These are phyloP conservation scores for Hydropsyche betteni DNA, from an alignment of 2,888 invertebrate genomes.

Conservation along the genomic window DNA sequence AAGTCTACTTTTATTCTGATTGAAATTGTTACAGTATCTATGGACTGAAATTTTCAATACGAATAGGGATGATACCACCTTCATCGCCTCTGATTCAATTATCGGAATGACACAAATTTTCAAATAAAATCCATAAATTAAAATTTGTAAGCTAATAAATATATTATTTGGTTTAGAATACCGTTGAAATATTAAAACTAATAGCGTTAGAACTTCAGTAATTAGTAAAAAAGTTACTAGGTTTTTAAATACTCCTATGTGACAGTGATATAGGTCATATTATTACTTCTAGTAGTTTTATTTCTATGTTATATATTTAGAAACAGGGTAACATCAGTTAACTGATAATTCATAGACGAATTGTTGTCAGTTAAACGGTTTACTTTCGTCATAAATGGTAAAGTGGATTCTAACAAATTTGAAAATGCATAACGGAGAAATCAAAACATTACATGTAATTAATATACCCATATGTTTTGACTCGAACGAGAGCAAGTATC, in stretches of 20 bases:
- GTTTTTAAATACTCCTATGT: conserved; percentile 51
- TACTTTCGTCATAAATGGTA: conserved; percentile 53
- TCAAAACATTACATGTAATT: conserved; percentile 45
- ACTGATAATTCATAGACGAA: conserved; percentile 46
- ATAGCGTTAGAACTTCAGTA: conserved; percentile 45
- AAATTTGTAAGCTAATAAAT: conserved; percentile 9
- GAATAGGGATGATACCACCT: conserved; percentile 18
- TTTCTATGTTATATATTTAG: conserved; percentile 44
- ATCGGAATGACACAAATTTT: conserved; percentile 27
- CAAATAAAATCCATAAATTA: conserved; percentile 3
- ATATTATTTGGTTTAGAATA: conserved; percentile 34
- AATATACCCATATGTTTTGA: conserved; percentile 39
- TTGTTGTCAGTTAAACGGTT: conserved; percentile 51
- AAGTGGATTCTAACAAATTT: conserved; percentile 54
- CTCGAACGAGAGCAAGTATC: conserved; percentile 43
- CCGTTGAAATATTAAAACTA: conserved; percentile 42
- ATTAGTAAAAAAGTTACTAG: conserved; percentile 49
- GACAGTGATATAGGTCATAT: conserved; percentile 48
- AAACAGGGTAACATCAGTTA: conserved; percentile 52
- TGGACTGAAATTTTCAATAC: conserved; percentile 27
- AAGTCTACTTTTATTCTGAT: conserved; percentile 20
- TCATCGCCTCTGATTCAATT: conserved; percentile 13
- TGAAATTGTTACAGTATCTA: conserved; percentile 30
- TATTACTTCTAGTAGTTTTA: conserved; percentile 14
- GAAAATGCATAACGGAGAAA: conserved; percentile 50